Evolutionary conservation across 1,140 invertebrate species (phyloP).

Genomic region (Macrosteles quadrilineatus): DNA sequence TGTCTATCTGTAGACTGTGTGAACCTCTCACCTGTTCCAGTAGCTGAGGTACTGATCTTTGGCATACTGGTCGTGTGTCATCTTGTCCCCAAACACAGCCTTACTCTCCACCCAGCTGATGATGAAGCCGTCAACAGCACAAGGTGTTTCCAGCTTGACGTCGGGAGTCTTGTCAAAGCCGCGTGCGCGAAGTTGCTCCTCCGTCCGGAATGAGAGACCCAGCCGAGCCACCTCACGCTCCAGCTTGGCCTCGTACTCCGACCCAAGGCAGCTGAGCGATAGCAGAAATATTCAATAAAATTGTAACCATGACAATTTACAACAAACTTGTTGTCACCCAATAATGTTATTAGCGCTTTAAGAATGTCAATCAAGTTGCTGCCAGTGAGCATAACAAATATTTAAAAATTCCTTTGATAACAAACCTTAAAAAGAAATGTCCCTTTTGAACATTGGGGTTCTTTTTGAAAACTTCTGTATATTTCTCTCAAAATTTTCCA

Average conservation of each 20-base stretch:
- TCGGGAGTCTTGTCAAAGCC: slow-evolving; percentile 97
- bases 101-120: slow-evolving; percentile 98
- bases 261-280: too few relatives aligned
- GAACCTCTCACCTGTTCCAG: slow-evolving; percentile 88
- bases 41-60: slow-evolving; percentile 88
- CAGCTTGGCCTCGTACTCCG: slow-evolving; percentile 73
- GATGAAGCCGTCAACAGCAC: slow-evolving; percentile 81
- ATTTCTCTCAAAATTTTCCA: too few relatives aligned
- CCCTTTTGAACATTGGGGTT: too few relatives aligned
- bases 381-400: not conserved
- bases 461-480: too few relatives aligned
- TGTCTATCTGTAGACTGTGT: too few relatives aligned
- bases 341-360: not conserved
- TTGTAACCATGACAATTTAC: slow-evolving; percentile 33
- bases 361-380: too few relatives aligned
- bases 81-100: slow-evolving; percentile 86
- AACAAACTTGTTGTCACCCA: not conserved
- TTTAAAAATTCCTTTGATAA: not conserved
- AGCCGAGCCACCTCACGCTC: slow-evolving; percentile 59
- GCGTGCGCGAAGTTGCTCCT: slow-evolving; percentile 73
- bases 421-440: too few relatives aligned
- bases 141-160: slow-evolving; percentile 86
- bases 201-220: slow-evolving; percentile 73
- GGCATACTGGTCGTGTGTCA: slow-evolving; percentile 80
- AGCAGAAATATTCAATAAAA: too few relatives aligned